Conservation (phyloP, 1,140 invertebrate genomes). For the Pseudomyrmex cubaensis region DNA sequence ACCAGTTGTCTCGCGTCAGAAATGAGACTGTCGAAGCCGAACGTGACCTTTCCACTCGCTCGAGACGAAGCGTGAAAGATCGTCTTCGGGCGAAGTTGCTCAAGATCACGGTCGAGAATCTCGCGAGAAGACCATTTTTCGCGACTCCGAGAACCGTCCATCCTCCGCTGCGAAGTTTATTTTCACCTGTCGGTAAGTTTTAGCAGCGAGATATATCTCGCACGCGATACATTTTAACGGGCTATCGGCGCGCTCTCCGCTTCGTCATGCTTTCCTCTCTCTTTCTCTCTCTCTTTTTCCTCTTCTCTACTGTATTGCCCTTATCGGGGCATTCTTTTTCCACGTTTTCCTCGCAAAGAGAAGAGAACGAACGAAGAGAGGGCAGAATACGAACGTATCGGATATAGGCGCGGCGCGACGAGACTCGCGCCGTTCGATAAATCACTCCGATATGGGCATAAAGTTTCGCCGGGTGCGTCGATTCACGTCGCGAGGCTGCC, state of each 20-base stretch:
- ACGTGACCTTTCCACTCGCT: conserved; percentile 32
- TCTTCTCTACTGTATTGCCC: neutral
- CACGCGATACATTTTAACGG: conserved; percentile 53
- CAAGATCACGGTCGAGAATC: conserved; percentile 43
- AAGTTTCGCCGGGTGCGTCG: conserved; percentile 50
- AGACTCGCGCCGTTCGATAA: conserved; percentile 49
- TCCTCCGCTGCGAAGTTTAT: conserved; percentile 43
- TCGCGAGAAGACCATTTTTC: conserved; percentile 56
- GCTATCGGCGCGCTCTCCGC: conserved; percentile 46
- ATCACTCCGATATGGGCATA: conserved; percentile 63
- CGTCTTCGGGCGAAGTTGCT: conserved; percentile 24
- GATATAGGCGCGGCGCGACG: conserved; percentile 45
- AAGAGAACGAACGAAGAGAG: conserved; percentile 18
- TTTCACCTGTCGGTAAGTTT: conserved; percentile 57
- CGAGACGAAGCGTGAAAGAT: conserved; percentile 42
- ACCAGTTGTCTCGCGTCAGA: conserved; percentile 25
- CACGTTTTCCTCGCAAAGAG: conserved; percentile 38
- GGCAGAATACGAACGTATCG: conserved; percentile 33
- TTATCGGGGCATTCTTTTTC: conserved; percentile 52
- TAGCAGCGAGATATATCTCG: conserved; percentile 53
- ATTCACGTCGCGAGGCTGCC: conserved; percentile 22
- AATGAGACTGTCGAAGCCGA: conserved; percentile 18
- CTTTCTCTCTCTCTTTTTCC: conserved; percentile 2
- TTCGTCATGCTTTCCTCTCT: neutral
- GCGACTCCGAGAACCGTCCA: conserved; percentile 30